Conservation (phyloP, 2,888 invertebrate species). For the Apamea sordens region DNA sequence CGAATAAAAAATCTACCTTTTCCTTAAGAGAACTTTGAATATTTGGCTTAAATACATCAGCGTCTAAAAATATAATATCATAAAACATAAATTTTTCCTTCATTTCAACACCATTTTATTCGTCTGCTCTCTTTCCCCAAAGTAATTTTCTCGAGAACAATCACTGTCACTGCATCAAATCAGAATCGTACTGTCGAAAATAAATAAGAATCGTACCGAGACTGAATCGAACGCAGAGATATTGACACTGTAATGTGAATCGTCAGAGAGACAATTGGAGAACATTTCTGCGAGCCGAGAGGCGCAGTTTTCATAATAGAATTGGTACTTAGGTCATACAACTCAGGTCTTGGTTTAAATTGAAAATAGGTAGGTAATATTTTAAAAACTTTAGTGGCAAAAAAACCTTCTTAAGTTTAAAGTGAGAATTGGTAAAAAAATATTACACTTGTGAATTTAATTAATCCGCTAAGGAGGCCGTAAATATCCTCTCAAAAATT, state of each 20-base stretch:
- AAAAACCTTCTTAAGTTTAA: background rate
- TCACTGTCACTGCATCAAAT: conserved; percentile 42
- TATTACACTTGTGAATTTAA: background rate
- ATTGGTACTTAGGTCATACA: background rate
- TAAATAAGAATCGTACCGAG: conserved; percentile 23
- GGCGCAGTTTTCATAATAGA: conserved; percentile 11
- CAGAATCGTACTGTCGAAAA: conserved; percentile 17
- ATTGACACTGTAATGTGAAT: conserved; percentile 34
- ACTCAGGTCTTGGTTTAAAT: background rate
- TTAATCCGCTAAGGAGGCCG: conserved; percentile 4
- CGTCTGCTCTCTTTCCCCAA: background rate
- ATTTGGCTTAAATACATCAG: background rate
- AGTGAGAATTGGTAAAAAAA: background rate
- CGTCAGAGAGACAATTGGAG: conserved; percentile 35
- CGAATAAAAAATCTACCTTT: background rate
- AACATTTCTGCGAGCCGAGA: background rate
- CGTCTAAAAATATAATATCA: background rate
- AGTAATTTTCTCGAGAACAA: conserved; percentile 37
- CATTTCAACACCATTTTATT: background rate
- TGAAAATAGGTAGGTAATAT: fast-evolving
- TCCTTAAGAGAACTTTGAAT: background rate
- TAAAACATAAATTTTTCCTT: background rate
- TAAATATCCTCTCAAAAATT: conserved; percentile 31
- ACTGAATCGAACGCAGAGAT: conserved; percentile 34
- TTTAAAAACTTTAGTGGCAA: background rate